Base-by-base conservation (phyloP, 1,140 invertebrate species). In the Listronotus bonariensis region DNA sequence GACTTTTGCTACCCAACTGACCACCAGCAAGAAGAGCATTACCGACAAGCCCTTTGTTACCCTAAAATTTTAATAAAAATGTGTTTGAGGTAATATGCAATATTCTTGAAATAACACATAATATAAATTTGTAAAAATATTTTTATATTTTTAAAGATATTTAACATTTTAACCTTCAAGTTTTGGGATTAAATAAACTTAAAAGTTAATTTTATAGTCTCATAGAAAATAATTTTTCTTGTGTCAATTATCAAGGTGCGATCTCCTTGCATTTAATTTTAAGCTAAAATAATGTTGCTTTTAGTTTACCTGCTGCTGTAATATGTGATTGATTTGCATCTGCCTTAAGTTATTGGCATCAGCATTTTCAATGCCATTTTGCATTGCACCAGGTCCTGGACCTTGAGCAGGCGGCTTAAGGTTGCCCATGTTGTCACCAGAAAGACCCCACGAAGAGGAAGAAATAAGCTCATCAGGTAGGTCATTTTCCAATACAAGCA, bases 381-480 rank as follows among this genome's bases (percentile, higher is more conserved):
- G 79, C 69, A 79, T 76, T 72, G 80, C 77, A 72, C 89, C 90
- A 57, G 89, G 88, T 1, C 90, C 90, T 11, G 89, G 90, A 48
- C 89, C 88, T 71, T 90, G 88, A 20, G 86, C 89, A 2, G 86
- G 88, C 54, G 89, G 89, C 76, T 91, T 92, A 42, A 74, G 79
- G 72, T 86, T 79, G 72, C 82, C 82, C 31, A 85, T 79, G 70
- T 85, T 84, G 73, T 88, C 85, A 9, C 69, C 64, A 36, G 82
- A 79, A 36, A 82, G 79, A 62, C 85, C 85, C 90, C 90, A 92
- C 67, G 86, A 85, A 45, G 78, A 77, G n/a, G 55, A 57, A 12
- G 85, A 84, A 74, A 95, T 90, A 53, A 97, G 81, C 80, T 96
- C 95, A 83, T 96, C 93, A 36, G 94, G 94, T 64, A 97, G 86